Evolutionary conservation across 2,113 vertebrate species (phyloP).

Genomic region (Scomber scombrus): DNA sequence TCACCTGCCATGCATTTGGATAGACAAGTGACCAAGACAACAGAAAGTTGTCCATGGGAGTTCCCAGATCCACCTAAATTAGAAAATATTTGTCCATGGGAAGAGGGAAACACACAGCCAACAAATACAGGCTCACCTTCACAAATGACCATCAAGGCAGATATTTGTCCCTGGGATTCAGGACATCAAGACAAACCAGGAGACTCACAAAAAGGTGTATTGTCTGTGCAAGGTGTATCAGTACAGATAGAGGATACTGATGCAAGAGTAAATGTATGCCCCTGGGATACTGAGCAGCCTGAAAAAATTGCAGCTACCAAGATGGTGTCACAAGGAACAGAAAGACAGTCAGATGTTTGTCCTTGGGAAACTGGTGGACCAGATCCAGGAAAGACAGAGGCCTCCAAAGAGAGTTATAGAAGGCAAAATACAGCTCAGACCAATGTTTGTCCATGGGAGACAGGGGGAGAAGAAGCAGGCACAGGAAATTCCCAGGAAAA

Average conservation of each 20-base stretch:
- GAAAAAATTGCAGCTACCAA: constrained; percentile 20
- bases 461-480: constrained; percentile 11
- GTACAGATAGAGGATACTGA: not conserved
- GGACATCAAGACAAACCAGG: constrained; percentile 47
- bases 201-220: constrained; percentile 32
- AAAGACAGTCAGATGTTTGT: constrained; percentile 54
- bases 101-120: constrained; percentile 52
- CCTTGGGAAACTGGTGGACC: constrained; percentile 72
- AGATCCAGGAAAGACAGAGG: constrained; percentile 15
- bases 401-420: not conserved
- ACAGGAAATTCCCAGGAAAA: not conserved
- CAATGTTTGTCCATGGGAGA: constrained; percentile 62
- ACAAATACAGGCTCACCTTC: constrained; percentile 46
- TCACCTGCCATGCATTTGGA: constrained; percentile 26
- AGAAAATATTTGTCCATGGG: constrained; percentile 66
- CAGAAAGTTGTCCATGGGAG: constrained; percentile 75
- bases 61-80: constrained; percentile 58
- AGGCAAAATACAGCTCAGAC: constrained; percentile 35
- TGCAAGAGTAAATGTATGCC: constrained; percentile 54
- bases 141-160: constrained; percentile 67
- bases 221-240: constrained; percentile 45
- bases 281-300: constrained; percentile 58
- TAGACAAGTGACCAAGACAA: constrained; percentile 45
- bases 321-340: constrained; percentile 4
- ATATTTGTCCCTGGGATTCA: constrained; percentile 73